A percentile compares a stretch with the other conserved stretches of the same genome.
Evolutionary conservation across 2,888 invertebrate species (phyloP).

Genomic region (Ypsolopha sequella): DNA sequence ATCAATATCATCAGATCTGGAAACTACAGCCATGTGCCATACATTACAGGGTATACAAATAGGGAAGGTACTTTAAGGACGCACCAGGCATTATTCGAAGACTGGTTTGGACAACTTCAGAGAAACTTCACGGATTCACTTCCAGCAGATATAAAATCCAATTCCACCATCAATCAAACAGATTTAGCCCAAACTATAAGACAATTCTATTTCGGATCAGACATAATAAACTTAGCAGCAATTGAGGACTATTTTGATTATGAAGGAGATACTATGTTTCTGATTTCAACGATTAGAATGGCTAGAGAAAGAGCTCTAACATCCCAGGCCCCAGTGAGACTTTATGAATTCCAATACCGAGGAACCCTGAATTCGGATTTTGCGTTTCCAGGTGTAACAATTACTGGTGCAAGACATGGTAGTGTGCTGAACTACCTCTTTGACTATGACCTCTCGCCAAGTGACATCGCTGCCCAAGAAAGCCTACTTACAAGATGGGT

Average conservation of each 20-base stretch:
- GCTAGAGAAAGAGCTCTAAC: slow-evolving; percentile 36
- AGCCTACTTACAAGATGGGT: slow-evolving; percentile 29
- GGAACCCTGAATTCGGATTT: slow-evolving; percentile 41
- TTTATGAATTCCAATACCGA: slow-evolving; percentile 41
- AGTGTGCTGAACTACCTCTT: slow-evolving; percentile 45
- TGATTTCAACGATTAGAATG: slow-evolving; percentile 37
- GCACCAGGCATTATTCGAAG: slow-evolving; percentile 24
- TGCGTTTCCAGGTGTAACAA: slow-evolving; percentile 31
- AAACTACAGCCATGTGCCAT: slow-evolving; percentile 42
- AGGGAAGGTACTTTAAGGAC: slow-evolving; percentile 51
- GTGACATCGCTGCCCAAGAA: slow-evolving; percentile 21
- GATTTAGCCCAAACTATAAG: slow-evolving; percentile 24
- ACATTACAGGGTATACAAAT: slow-evolving; percentile 40
- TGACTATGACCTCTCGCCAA: slow-evolving; percentile 28
- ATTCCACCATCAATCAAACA: slow-evolving; percentile 17
- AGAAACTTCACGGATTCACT: slow-evolving; percentile 42
- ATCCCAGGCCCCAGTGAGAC: slow-evolving; percentile 30
- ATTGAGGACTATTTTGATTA: slow-evolving; percentile 49
- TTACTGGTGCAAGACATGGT: slow-evolving; percentile 46
- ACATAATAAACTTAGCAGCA: slow-evolving; percentile 27
- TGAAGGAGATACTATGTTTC: slow-evolving; percentile 42
- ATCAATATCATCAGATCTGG: slow-evolving; percentile 34
- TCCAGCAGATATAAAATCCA: slow-evolving; percentile 35
- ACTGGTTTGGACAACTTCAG: slow-evolving; percentile 43
- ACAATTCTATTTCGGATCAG: slow-evolving; percentile 37